Conservation (phyloP, 2,113 vertebrate species). For the Ursus arctos region DNA sequence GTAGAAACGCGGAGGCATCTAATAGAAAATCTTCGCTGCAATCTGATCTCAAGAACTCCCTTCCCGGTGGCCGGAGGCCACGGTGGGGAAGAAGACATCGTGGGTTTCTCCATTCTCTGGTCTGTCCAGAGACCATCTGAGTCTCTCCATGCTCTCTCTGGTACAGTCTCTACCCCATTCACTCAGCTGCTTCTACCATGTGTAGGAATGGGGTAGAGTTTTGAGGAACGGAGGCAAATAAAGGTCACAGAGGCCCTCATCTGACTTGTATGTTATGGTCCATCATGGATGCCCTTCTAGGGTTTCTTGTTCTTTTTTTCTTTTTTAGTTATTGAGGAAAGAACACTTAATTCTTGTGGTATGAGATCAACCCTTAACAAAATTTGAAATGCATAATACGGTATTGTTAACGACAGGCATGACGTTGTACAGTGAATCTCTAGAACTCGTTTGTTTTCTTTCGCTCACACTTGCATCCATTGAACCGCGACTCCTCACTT, state of each 20-base stretch:
- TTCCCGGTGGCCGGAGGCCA: neutral
- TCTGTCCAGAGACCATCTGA: no score
- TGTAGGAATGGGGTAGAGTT: neutral
- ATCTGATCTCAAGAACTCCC: neutral
- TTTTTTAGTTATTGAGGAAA: neutral
- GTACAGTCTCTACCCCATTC: neutral
- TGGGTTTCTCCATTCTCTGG: no score
- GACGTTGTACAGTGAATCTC: neutral
- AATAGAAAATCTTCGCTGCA: neutral
- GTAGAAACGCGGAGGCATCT: neutral
- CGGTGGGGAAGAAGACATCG: neutral
- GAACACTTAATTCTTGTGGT: neutral
- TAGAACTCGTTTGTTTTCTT: neutral
- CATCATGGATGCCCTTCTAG: neutral
- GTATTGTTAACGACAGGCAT: neutral
- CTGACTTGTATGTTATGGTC: neutral
- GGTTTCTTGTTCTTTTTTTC: neutral
- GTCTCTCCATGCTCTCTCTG: neutral
- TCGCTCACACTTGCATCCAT: neutral
- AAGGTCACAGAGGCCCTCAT: neutral
- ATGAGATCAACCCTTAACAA: neutral
- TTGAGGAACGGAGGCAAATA: neutral
- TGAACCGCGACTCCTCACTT: neutral
- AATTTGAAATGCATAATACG: neutral
- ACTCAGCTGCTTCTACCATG: neutral